Evolutionary conservation across 37 sponge, comb jelly and placozoan genomes (phyloP), one percentile per base, ranked within the genome.

Genomic region (Tethya wilhelma): DNA sequence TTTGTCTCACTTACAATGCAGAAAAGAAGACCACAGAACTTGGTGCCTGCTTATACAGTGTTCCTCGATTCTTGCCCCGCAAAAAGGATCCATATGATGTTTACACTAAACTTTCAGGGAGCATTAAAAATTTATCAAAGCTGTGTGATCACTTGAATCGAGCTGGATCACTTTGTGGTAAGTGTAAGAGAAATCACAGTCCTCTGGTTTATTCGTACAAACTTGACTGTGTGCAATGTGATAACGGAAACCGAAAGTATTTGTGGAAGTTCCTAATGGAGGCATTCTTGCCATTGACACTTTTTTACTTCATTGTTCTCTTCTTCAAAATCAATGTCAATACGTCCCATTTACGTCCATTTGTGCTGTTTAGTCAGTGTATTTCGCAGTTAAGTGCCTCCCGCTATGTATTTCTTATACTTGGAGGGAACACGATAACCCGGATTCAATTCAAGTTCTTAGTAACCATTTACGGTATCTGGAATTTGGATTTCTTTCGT

Each of bases 151-250:
- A 38, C 30, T 43, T 63, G 29, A 84, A 88, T 34, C 30, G 93
- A 30, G 57, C 41, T 34, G 86, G 82, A 20, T 53, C 26, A 20
- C 44, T 93, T 19, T 93, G 93, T 63, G 89, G 93, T 2, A 49
- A 71, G 25, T 93, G 93, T 71, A 2, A 31, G 55, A 32, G n/a
- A 5, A 38, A 37, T 12, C 63, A 81, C 30, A 57, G 45, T 38
- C 72, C 79, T 3, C 38, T 73, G 25, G 70, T 65, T 34, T 88
- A 88, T 25, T 79, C 82, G 1, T 81, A 44, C 23, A 43, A 71
- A 7, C 0, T 62, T n/a, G 9, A 59, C 12, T 81, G 82, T 42
- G 31, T 63, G 23, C n/a, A 45, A 19, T 71, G 72, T 19, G 0
- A 42, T 42, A 62, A 38, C 2, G 28, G 22, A 2, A 72, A 72